These are phyloP conservation scores for Leucoptera coffeella DNA, from an alignment of 2,888 invertebrate genomes.

Conservation along the genomic window DNA sequence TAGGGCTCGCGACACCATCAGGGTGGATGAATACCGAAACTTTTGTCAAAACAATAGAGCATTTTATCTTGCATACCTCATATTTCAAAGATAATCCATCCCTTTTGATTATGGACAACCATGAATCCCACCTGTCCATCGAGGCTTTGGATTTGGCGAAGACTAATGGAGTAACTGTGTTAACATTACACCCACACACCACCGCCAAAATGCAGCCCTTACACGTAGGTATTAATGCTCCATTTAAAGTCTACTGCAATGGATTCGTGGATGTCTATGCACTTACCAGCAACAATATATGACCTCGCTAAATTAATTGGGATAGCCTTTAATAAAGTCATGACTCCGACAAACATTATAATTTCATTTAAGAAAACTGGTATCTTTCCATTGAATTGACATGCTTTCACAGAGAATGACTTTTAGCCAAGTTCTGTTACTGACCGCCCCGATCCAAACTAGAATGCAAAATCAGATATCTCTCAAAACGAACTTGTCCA, in stretches of 20 bases:
- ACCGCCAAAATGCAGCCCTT: constrained; percentile 23
- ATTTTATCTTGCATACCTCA: constrained; percentile 12
- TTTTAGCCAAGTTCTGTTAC: constrained; percentile 8
- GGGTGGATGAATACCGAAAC: constrained; percentile 15
- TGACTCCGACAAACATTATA: constrained; percentile 13
- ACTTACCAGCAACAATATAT: constrained; percentile 21
- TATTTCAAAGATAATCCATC: constrained; percentile 9
- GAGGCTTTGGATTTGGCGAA: constrained; percentile 12
- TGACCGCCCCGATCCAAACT: constrained; percentile 3
- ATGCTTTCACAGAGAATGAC: constrained; percentile 9
- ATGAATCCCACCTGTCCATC: constrained; percentile 12
- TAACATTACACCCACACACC: constrained; percentile 23
- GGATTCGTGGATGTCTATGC: constrained; percentile 15
- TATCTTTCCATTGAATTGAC: constrained; percentile 8
- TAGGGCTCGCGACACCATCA: constrained; percentile 13
- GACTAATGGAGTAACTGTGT: constrained; percentile 15
- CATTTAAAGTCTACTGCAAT: constrained; percentile 16
- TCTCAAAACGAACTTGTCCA: neutral
- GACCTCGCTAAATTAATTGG: constrained; percentile 13
- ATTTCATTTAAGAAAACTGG: constrained; percentile 9
- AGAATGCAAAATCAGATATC: neutral
- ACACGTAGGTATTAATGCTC: constrained; percentile 18
- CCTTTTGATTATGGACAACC: constrained; percentile 14
- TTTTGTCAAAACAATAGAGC: constrained; percentile 13
- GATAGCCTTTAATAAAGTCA: constrained; percentile 10